Conservation (phyloP, 2,888 invertebrate species). For the Xiphydria camelus region DNA sequence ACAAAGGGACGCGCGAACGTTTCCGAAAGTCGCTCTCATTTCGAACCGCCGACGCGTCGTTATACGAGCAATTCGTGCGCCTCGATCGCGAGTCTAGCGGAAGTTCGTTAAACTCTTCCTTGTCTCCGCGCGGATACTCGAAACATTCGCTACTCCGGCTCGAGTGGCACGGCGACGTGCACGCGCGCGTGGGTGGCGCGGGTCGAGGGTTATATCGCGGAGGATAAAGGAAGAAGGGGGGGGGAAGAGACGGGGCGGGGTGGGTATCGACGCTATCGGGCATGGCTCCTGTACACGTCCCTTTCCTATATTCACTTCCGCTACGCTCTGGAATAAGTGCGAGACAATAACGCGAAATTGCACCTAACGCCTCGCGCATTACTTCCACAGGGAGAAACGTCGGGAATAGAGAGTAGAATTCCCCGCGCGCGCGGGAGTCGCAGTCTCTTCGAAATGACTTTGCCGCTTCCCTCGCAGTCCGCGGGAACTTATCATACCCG, state of each 20-base stretch:
- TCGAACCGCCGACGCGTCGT: no score
- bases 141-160: not conserved
- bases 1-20: no score
- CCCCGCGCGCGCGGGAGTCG: no score
- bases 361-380: conserved; percentile 11
- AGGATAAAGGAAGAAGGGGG: no score
- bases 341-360: conserved; percentile 26
- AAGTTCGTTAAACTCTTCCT: conserved; percentile 31
- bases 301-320: conserved; percentile 21
- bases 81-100: conserved; percentile 16
- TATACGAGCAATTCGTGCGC: no score
- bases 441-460: no score
- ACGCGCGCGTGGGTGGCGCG: not conserved
- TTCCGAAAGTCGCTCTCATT: no score
- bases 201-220: no score
- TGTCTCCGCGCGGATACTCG: conserved; percentile 18
- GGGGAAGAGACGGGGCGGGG: conserved; percentile 18
- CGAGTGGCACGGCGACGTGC: not conserved
- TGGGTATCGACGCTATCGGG: conserved; percentile 29
- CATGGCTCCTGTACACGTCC: conserved; percentile 19
- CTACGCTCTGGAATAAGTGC: conserved; percentile 22
- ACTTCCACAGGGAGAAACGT: no score
- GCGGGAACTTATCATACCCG: no score
- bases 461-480: no score
- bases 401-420: no score